Conservation (phyloP, 2,797 vertebrate genomes). For the Tauraco hartlaubi region DNA sequence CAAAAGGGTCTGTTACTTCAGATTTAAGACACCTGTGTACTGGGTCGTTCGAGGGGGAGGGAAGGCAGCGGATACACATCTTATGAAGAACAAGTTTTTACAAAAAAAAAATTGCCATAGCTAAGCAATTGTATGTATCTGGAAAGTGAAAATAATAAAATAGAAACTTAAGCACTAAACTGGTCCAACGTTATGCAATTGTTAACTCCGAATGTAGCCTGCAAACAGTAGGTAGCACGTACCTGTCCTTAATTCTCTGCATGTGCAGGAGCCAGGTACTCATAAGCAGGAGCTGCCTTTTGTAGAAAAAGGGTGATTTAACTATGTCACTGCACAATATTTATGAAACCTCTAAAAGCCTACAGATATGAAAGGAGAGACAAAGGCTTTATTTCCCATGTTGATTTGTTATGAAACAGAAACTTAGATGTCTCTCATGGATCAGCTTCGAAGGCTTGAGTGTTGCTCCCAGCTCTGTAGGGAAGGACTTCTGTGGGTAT, state of each 20-base stretch:
- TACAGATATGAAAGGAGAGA: background rate
- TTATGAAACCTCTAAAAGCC: background rate
- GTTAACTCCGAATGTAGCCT: background rate
- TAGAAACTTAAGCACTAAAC: background rate
- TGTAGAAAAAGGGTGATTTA: background rate
- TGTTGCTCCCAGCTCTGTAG: background rate
- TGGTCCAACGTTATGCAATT: background rate
- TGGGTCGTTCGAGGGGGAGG: background rate
- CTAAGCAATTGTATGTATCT: background rate
- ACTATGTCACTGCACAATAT: background rate
- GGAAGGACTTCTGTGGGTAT: background rate
- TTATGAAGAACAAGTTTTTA: background rate
- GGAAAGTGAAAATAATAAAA: background rate
- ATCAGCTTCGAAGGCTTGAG: background rate
- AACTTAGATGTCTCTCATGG: background rate
- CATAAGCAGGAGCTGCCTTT: background rate
- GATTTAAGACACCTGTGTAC: background rate
- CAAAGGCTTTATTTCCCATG: background rate
- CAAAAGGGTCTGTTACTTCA: background rate
- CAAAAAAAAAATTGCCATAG: background rate
- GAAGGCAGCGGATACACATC: background rate
- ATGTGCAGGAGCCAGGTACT: background rate
- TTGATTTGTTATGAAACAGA: background rate
- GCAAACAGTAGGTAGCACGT: background rate
- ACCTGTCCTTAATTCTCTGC: background rate